A percentile compares a stretch with the other conserved stretches of the same genome.
phyloP scores from a whole-genome alignment of 2,888 invertebrate genomes.

The Tenthredo mesomela region DNA sequence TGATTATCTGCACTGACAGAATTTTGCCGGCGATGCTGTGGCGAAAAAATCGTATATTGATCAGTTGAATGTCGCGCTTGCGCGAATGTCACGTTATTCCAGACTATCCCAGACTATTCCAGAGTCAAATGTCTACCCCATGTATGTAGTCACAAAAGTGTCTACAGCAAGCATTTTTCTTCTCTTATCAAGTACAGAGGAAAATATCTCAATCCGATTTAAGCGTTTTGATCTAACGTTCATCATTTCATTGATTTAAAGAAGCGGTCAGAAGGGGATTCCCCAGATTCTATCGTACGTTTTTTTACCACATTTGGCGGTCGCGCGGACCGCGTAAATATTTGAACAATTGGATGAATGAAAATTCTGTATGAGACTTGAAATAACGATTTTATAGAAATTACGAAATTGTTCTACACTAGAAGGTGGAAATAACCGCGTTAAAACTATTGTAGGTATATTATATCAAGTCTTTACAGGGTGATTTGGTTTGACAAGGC shows the following conservation, averaged over 20 bases:
- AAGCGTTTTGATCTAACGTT: background rate
- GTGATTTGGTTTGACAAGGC: too few relatives aligned
- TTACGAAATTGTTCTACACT: too few relatives aligned
- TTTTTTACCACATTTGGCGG: background rate
- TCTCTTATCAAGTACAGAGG: background rate
- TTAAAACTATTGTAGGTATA: too few relatives aligned
- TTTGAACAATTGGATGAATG: background rate
- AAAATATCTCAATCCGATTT: background rate
- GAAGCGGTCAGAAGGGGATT: background rate
- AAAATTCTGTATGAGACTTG: background rate
- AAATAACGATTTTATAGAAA: too few relatives aligned
- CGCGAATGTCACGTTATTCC: background rate
- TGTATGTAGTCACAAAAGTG: background rate
- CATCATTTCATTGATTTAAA: background rate
- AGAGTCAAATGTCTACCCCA: constrained; percentile 29
- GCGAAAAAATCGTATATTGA: constrained; percentile 47
- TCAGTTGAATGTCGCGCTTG: constrained; percentile 34
- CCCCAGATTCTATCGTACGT: background rate
- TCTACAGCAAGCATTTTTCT: background rate
- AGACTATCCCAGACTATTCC: background rate
- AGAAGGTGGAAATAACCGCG: too few relatives aligned
- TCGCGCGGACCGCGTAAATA: background rate
- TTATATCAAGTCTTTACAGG: too few relatives aligned
- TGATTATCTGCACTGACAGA: constrained; percentile 20
- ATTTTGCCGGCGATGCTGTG: constrained; percentile 23